Evolutionary conservation across 37 sponge, comb jelly and placozoan species (phyloP).

Genomic region (Aplysina aerophoba): DNA sequence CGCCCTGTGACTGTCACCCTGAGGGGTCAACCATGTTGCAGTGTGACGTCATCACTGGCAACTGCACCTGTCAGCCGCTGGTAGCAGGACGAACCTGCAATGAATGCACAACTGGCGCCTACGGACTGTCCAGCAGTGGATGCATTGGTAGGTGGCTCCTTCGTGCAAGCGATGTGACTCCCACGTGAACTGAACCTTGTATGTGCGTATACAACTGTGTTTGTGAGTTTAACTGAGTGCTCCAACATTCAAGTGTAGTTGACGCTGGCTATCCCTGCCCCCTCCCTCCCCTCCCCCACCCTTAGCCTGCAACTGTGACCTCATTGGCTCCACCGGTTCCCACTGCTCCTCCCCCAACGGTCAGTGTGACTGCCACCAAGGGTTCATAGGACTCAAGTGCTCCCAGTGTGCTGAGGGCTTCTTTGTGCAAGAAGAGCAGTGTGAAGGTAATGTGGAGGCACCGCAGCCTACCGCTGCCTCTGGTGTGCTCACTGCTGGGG

Average conservation of each 20-base stretch:
- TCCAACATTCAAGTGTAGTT: background rate
- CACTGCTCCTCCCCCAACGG: background rate
- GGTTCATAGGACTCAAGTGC: conserved; percentile 18
- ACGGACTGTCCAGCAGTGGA: conserved; percentile 7
- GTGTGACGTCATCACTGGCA: conserved; percentile 54
- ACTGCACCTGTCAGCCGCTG: conserved; percentile 62
- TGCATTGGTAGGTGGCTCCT: background rate
- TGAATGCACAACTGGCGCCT: background rate
- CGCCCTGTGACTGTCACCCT: conserved; percentile 38
- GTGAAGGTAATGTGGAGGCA: conserved; percentile 49
- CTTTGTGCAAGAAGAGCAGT: background rate
- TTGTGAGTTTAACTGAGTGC: background rate
- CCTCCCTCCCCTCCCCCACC: too few species aligned
- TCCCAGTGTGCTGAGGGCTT: conserved; percentile 4
- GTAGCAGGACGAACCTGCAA: conserved; percentile 55
- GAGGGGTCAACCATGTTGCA: conserved; percentile 43
- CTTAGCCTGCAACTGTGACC: too few species aligned
- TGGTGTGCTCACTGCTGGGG: background rate
- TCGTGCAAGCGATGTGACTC: background rate
- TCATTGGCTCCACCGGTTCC: too few species aligned
- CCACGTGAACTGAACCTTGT: background rate
- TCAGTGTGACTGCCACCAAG: background rate
- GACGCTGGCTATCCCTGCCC: background rate
- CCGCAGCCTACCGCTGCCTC: too few species aligned
- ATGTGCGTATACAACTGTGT: background rate